phyloP scores from a whole-genome alignment of 2,797 vertebrate species.

The Poeciliopsis infans region DNA sequence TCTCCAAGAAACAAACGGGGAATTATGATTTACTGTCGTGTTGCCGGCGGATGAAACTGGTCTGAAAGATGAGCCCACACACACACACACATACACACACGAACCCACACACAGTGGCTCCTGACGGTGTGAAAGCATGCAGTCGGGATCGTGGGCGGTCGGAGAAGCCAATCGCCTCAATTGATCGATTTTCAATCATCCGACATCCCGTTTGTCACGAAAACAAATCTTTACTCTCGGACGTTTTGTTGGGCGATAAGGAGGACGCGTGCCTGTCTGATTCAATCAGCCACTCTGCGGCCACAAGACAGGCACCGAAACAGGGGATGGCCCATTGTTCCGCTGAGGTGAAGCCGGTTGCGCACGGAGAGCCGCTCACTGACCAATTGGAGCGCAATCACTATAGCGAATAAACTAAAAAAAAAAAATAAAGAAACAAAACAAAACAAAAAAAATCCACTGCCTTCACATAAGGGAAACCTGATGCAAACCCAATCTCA shows the following conservation, averaged over 20 bases:
- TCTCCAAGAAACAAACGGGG: conserved; percentile 7
- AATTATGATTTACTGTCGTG: conserved; percentile 26
- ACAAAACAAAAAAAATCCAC: background rate
- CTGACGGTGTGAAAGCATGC: conserved; percentile 20
- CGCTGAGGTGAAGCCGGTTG: conserved; percentile 48
- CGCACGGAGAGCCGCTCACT: conserved; percentile 17
- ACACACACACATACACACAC: conserved; percentile 2
- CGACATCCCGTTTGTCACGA: background rate
- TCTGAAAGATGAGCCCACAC: conserved; percentile 28
- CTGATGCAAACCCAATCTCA: background rate
- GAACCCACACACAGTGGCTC: background rate
- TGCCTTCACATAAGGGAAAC: background rate
- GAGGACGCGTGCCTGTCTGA: conserved; percentile 16
- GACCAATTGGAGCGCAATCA: conserved; percentile 38
- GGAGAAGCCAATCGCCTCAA: conserved; percentile 38
- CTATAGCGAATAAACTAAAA: background rate
- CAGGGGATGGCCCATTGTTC: conserved; percentile 64
- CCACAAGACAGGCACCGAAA: background rate
- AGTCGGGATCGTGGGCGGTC: conserved; percentile 21
- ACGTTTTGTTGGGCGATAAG: conserved; percentile 26
- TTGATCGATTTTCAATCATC: conserved; percentile 58
- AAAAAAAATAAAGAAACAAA: background rate
- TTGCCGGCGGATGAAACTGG: conserved; percentile 11
- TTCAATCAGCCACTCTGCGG: conserved; percentile 35
- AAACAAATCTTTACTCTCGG: conserved; percentile 23